phyloP scores from a whole-genome alignment of 2,888 invertebrate species.

The Clitarchus hookeri region DNA sequence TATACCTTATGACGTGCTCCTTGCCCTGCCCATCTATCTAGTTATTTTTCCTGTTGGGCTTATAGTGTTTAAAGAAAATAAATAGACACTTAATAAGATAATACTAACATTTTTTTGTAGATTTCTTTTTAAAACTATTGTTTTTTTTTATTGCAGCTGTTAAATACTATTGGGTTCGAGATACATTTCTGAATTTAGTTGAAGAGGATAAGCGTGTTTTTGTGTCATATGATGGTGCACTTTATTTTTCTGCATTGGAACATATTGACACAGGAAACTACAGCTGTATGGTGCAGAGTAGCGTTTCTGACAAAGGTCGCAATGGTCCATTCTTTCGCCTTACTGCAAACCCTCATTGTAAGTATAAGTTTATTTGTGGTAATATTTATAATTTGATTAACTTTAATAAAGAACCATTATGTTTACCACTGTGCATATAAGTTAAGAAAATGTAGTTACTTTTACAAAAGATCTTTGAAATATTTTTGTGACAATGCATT shows the following conservation, averaged over 20 bases:
- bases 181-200: slow-evolving; percentile 88
- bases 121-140: not conserved
- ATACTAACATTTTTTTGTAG: no score
- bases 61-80: no score
- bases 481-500: no score
- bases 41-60: no score
- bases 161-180: slow-evolving; percentile 89
- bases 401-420: no score
- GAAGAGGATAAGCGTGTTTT: slow-evolving; percentile 92
- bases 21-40: no score
- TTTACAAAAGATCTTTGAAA: no score
- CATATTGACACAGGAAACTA: slow-evolving; percentile 88
- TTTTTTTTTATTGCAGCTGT: slow-evolving; percentile 59
- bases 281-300: slow-evolving; percentile 88
- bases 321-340: slow-evolving; percentile 89
- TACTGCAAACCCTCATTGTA: slow-evolving; percentile 79
- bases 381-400: no score
- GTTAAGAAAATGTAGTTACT: no score
- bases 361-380: slow-evolving; percentile 49
- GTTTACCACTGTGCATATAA: no score
- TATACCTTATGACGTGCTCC: no score
- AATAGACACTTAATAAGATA: no score
- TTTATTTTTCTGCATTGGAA: slow-evolving; percentile 94
- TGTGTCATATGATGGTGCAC: slow-evolving; percentile 90
- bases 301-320: slow-evolving; percentile 83